These are phyloP conservation scores for Phallusia fumigata DNA, from an alignment of 23 tunicate genomes.

Conservation along the genomic window DNA sequence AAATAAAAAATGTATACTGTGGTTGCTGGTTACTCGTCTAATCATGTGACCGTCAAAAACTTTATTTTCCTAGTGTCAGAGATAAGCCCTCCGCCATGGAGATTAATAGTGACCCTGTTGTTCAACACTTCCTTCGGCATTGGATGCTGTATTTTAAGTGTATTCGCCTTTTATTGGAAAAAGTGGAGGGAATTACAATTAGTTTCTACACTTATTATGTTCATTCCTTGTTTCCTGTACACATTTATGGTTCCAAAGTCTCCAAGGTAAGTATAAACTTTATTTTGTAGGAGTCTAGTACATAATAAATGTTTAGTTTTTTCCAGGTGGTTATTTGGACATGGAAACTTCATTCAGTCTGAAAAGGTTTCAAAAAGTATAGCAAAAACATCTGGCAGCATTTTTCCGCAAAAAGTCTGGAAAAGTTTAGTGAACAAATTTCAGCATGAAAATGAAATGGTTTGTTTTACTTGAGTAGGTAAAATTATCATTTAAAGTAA, in stretches of 20 bases:
- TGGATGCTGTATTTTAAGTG: conserved; percentile 23
- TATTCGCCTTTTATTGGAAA: conserved; percentile 21
- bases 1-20: too few relatives aligned
- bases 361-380: conserved; percentile 1
- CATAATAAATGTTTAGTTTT: not conserved
- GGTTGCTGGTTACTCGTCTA: too few relatives aligned
- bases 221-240: conserved; percentile 4
- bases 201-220: not conserved
- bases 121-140: conserved; percentile 26
- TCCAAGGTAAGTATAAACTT: conserved; percentile 11
- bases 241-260: conserved; percentile 32
- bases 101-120: conserved; percentile 9
- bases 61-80: conserved; percentile 12
- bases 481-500: too few relatives aligned
- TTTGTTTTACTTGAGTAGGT: not conserved
- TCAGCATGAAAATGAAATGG: not conserved
- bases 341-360: not conserved
- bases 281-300: not conserved
- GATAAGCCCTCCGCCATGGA: conserved; percentile 22
- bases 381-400: conserved; percentile 1
- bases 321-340: conserved; percentile 26
- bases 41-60: not conserved
- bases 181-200: conserved; percentile 26
- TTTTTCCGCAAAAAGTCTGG: conserved; percentile 13
- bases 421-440: not conserved